phyloP scores from a whole-genome alignment of 2,113 vertebrate genomes.

The Rafetus swinhoei region DNA sequence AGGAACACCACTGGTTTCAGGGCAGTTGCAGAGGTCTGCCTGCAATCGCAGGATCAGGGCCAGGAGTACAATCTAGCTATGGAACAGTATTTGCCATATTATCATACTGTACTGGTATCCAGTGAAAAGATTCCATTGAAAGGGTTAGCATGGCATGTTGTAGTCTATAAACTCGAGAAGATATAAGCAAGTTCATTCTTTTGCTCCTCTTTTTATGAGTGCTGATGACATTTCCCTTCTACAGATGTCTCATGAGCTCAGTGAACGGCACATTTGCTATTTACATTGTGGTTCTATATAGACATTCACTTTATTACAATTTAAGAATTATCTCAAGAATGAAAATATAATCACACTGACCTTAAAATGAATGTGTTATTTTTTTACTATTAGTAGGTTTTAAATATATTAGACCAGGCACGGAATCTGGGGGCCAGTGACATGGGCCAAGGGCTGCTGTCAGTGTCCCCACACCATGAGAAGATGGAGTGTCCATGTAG shows the following conservation, averaged over 20 bases:
- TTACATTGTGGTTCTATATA: conserved; percentile 27
- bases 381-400: not conserved
- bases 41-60: not conserved
- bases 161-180: conserved; percentile 7
- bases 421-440: too few relatives aligned
- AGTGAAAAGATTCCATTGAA: not conserved
- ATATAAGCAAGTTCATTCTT: conserved; percentile 9
- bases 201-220: not conserved
- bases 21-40: not conserved
- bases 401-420: not conserved
- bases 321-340: conserved; percentile 24
- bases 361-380: conserved; percentile 6
- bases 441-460: too few relatives aligned
- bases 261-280: not conserved
- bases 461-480: too few relatives aligned
- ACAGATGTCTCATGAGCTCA: conserved; percentile 30
- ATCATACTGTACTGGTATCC: not conserved
- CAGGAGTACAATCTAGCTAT: fast-evolving
- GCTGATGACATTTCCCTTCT: conserved; percentile 25
- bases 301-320: conserved; percentile 24
- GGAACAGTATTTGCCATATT: not conserved
- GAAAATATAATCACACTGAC: not conserved
- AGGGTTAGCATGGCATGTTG: not conserved
- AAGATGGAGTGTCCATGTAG: too few relatives aligned
- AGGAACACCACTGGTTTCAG: not conserved